These are phyloP conservation scores for Eciton burchellii DNA, from an alignment of 1,140 invertebrate genomes.

Conservation along the genomic window DNA sequence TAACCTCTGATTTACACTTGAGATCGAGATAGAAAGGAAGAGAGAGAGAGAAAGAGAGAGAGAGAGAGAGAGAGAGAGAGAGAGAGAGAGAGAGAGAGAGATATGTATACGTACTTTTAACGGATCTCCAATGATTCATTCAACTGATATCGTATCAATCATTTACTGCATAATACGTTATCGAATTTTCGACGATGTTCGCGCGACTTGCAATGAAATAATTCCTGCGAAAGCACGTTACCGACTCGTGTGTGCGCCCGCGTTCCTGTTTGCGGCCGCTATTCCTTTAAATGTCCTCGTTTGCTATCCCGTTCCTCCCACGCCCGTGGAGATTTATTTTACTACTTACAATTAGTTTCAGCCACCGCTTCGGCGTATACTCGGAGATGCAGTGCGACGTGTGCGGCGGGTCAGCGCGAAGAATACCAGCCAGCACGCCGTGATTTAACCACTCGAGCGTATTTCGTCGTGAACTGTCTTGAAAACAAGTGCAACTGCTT, in stretches of 20 bases:
- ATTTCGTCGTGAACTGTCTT: slow-evolving; percentile 35
- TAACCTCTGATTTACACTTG: slow-evolving; percentile 9
- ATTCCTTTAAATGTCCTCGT: slow-evolving; percentile 47
- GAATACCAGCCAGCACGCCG: slow-evolving; percentile 38
- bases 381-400: slow-evolving; percentile 42
- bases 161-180: neutral
- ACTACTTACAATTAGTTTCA: slow-evolving; percentile 77
- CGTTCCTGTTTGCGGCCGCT: slow-evolving; percentile 50
- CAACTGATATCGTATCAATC: neutral
- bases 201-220: slow-evolving; percentile 35
- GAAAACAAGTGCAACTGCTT: slow-evolving; percentile 14
- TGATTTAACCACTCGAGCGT: slow-evolving; percentile 50
- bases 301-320: slow-evolving; percentile 34
- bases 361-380: slow-evolving; percentile 53
- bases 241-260: neutral
- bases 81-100: neutral
- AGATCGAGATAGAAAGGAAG: neutral
- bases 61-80: neutral
- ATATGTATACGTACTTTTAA: neutral
- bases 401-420: slow-evolving; percentile 52
- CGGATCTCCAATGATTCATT: slow-evolving; percentile 5
- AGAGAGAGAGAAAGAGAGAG: neutral
- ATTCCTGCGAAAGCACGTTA: slow-evolving; percentile 23
- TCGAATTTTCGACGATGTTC: neutral
- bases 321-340: slow-evolving; percentile 75